Evolutionary conservation across 1,140 invertebrate species (phyloP), one percentile per base, ranked within the genome.

Genomic region (Drosophila sp.): DNA sequence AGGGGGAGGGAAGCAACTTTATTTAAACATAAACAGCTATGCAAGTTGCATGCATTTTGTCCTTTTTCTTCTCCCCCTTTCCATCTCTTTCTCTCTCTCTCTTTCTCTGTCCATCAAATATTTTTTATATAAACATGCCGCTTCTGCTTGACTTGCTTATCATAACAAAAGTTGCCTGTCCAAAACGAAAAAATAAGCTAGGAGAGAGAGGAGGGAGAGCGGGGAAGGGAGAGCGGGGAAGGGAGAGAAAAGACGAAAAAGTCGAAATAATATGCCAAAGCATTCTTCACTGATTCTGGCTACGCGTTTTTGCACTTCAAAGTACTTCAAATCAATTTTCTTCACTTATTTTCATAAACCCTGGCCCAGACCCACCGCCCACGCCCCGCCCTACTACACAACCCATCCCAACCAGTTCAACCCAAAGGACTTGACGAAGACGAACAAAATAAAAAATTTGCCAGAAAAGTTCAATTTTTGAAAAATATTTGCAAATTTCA

Each of bases 401-500:
- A 50, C 40, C 25, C 23, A 50, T 29, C n/a, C 54, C 30, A 38
- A 38, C 40, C 44, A 50, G 23, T 23, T 27, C 44, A 57, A 58
- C 56, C 56, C 56, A 33, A 58, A 58, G 29, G 56, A 50, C 44
- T 50, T 50, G 44, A 50, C 23, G 44, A 50, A 50, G 25, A 66
- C 58, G 70, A 79, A 60, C 66, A 66, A 87, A 87, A 38, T 17
- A 33, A 33, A 86, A 89, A 86, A 86, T 86, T 89, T 89, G 84
- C 80, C 84, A 87, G 84, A 87, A 83, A 83, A 84, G 87, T 89
- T 90, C 87, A 90, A 90, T 89, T 90, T 90, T 90, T 90, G 83
- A 90, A 90, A 90, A 90, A 90, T 90, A 89, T 89, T 89, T 90
- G 82, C 80, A 90, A 90, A 90, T 90, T 90, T 90, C 80, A 90